Base-by-base conservation (phyloP, 1,140 invertebrate species). In the Hydropsyche tenuis region DNA sequence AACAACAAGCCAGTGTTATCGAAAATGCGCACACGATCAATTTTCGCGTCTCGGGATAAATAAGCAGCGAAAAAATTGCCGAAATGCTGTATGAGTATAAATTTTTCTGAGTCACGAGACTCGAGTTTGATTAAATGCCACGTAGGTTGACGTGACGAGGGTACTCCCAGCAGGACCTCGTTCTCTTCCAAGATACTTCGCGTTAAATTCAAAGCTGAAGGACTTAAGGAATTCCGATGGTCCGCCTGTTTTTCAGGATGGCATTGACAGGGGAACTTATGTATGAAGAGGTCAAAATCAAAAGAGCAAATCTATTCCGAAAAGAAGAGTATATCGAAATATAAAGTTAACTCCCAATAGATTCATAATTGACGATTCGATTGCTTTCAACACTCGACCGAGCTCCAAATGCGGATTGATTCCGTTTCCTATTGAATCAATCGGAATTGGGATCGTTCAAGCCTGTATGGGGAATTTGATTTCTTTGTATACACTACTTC, bases 81-180 rank as follows among this genome's bases (percentile, higher is more conserved):
- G 37, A 48, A 48, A 48, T 14, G 14, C 2, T 4, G 2, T 48
- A 48, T 25, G 12, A 60, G 23, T 23, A 60, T 60, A 9, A 60
- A 25, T 60, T 27, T 25, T 60, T 60, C 7, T 20, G 51, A 53
- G 20, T 20, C 51, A 25, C 23, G 56, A 25, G 23, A 37, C 30
- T 9, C 22, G 23, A 68, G 65, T 68, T 68, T 68, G 65, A 68
- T 68, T 68, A 68, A 68, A 68, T 68, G 65, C 65, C 65, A 68
- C 5, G 20, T 16, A 9, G 16, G 11, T 22, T 23, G 65, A 68
- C 65, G 45, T 68, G 65, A 68, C 65, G 65, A 68, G 65, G 65
- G 65, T 68, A 16, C 23, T 60, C 23, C 9, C 12, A 23, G 22
- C 56, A 25, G 22, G 48, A 18, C 48, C 48, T 53, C 48, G 16